A percentile compares a stretch with the other conserved stretches of the same genome.
phyloP scores from a whole-genome alignment of 1,140 invertebrate species.

The Thalassaphorura encarpata region DNA sequence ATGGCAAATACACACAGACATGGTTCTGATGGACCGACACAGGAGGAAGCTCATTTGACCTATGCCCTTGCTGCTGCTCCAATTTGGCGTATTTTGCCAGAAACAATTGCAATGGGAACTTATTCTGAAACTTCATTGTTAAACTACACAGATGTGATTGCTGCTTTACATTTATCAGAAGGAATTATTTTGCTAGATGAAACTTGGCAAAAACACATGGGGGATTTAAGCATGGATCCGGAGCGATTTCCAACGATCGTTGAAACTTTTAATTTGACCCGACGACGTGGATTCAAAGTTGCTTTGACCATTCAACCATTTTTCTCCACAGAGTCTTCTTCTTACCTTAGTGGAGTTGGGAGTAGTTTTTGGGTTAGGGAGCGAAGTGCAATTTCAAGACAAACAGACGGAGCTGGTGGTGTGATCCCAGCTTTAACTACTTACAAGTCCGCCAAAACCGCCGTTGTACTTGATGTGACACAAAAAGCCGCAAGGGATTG shows the following conservation, averaged over 20 bases:
- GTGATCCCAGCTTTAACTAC: slow-evolving; percentile 54
- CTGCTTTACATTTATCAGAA: slow-evolving; percentile 56
- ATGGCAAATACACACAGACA: too few species aligned
- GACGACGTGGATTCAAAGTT: slow-evolving; percentile 70
- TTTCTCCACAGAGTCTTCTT: slow-evolving; percentile 69
- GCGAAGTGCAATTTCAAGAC: slow-evolving; percentile 27
- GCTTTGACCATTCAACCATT: slow-evolving; percentile 74
- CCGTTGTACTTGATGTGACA: slow-evolving; percentile 72
- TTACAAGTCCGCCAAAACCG: slow-evolving; percentile 63
- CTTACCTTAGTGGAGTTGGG: slow-evolving; percentile 55
- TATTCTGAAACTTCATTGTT: slow-evolving; percentile 58
- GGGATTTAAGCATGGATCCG: slow-evolving; percentile 63
- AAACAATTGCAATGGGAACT: slow-evolving; percentile 43
- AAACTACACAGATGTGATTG: slow-evolving; percentile 71
- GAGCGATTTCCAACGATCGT: slow-evolving; percentile 60
- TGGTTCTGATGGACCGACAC: slow-evolving; percentile 68
- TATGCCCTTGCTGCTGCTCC: slow-evolving; percentile 67
- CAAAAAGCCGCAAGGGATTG: slow-evolving; percentile 67
- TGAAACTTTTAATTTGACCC: slow-evolving; percentile 66
- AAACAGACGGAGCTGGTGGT: slow-evolving; percentile 4
- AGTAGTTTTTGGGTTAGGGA: slow-evolving; percentile 34
- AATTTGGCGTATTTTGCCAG: slow-evolving; percentile 67
- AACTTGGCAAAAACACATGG: slow-evolving; percentile 69
- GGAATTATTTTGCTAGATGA: slow-evolving; percentile 67
- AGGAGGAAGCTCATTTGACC: slow-evolving; percentile 58